Conservation (phyloP, 2,888 invertebrate genomes). For the Xanthia icteritia region DNA sequence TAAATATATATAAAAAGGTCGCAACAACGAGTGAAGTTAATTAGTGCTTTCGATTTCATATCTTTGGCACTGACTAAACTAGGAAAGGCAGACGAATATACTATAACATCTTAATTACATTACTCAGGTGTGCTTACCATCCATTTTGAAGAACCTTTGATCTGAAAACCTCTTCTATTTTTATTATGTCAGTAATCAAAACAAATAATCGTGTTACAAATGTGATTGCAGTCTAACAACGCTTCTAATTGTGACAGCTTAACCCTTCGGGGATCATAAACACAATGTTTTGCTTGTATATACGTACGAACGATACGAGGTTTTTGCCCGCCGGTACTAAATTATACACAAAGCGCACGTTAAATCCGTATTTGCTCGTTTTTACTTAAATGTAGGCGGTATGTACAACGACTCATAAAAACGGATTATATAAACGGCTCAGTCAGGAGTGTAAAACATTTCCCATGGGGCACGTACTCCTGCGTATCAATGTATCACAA, state of each 20-base stretch:
- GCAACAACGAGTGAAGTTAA: too few relatives aligned
- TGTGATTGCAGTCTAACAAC: constrained; percentile 12
- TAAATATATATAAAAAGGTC: too few relatives aligned
- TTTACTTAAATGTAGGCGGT: constrained; percentile 41
- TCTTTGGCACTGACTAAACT: too few relatives aligned
- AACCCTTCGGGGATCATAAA: constrained; percentile 26
- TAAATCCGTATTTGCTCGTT: constrained; percentile 50
- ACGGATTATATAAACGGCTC: constrained; percentile 28
- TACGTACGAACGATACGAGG: constrained; percentile 14
- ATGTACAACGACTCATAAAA: constrained; percentile 49
- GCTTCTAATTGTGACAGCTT: constrained; percentile 25
- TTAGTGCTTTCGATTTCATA: too few relatives aligned
- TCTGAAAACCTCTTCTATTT: not conserved
- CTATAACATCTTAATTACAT: not conserved
- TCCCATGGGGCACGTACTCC: constrained; percentile 16
- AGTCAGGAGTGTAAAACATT: constrained; percentile 26
- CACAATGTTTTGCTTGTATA: constrained; percentile 33
- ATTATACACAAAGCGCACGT: constrained; percentile 44
- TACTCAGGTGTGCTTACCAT: not conserved
- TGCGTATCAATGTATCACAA: not conserved
- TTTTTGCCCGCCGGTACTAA: constrained; percentile 41
- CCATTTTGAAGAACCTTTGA: not conserved
- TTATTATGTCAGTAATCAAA: not conserved
- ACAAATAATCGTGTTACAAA: constrained; percentile 1
- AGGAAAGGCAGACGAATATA: not conserved